Conservation (phyloP, 1,140 invertebrate genomes). For the Drosophila dunni region DNA sequence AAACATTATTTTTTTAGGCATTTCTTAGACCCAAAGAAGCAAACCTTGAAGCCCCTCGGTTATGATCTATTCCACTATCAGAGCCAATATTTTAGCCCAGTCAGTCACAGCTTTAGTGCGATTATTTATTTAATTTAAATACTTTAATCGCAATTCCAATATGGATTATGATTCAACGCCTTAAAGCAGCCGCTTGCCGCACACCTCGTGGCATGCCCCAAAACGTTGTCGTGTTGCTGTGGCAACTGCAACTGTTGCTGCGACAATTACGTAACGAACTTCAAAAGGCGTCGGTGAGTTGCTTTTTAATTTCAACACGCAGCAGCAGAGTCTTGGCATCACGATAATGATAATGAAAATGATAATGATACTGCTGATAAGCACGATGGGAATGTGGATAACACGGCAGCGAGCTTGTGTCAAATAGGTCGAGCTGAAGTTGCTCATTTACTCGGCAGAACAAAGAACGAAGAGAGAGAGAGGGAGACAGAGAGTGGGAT, state of each 20-base stretch:
- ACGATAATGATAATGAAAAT: conserved; percentile 2
- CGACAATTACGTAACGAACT: conserved; percentile 45
- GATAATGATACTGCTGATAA: not conserved
- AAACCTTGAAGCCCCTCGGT: too few relatives aligned
- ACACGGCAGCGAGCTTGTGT: conserved; percentile 38
- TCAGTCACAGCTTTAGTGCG: too few relatives aligned
- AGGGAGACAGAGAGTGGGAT: not conserved
- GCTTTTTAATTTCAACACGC: conserved; percentile 67
- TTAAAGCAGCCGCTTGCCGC: conserved; percentile 1
- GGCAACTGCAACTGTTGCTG: conserved; percentile 18
- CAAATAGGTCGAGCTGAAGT: conserved; percentile 60
- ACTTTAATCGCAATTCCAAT: not conserved
- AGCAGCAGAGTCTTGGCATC: conserved; percentile 7
- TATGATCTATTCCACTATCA: too few relatives aligned
- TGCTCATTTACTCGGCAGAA: conserved; percentile 54
- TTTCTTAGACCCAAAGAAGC: too few relatives aligned
- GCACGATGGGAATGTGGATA: not conserved
- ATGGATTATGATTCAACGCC: conserved; percentile 2
- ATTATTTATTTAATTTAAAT: too few relatives aligned
- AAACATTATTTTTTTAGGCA: too few relatives aligned
- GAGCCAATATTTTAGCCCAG: too few relatives aligned
- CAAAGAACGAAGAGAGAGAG: not conserved
- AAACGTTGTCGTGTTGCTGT: not conserved
- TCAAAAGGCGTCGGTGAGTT: conserved; percentile 44
- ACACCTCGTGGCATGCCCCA: too few relatives aligned